Base-by-base conservation (phyloP, 2,797 vertebrate species). In the Gastrophryne carolinensis region DNA sequence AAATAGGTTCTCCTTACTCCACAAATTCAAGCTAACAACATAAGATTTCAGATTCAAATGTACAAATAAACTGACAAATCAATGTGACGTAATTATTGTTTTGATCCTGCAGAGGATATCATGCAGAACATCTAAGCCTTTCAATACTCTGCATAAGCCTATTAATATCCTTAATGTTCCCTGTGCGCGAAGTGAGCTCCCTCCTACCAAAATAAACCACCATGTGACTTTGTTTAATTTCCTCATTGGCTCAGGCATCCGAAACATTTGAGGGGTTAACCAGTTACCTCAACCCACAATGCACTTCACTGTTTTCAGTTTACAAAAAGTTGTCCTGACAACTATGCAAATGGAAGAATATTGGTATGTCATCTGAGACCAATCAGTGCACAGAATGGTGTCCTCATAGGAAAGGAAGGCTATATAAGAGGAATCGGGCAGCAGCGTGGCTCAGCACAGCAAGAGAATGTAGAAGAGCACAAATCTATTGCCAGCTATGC, bases 231-330 rank as follows among this genome's bases (percentile, higher is more conserved):
- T 21, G 12, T 5, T 30, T 30, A 13, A 41, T n/a, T 37, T 56
- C 26, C 49, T 64, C 15, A 64, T 64, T 64, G 71, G 71, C 24
- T 54, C 12, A 23, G 57, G 10, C 5, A 79, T 26, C 58, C 73
- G 41, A 50, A 82, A 69, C 66, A 32, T 32, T 32, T 4, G 65
- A 71, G 74, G 49, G 64, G 66, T 54, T 56, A 66, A 53, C 6
- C 21, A 82, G 92, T 98, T 94, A 98, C 96, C 92, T 98, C 94
- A 97, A 90, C 94, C 95, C 95, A 94, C 86, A 93, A 94, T 94
- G 91, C 95, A 88, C 86, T 91, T 95, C 95, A 90, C 50, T 73
- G 60, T 73, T 73, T 73, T 32, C 71, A 30, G 71, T 54, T 64
- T 73, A 64, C 35, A 64, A 26, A 56, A 37, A 21, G 71, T 73